Evolutionary conservation across 2,888 invertebrate genomes (phyloP).

Genomic region (Timema cristinae): DNA sequence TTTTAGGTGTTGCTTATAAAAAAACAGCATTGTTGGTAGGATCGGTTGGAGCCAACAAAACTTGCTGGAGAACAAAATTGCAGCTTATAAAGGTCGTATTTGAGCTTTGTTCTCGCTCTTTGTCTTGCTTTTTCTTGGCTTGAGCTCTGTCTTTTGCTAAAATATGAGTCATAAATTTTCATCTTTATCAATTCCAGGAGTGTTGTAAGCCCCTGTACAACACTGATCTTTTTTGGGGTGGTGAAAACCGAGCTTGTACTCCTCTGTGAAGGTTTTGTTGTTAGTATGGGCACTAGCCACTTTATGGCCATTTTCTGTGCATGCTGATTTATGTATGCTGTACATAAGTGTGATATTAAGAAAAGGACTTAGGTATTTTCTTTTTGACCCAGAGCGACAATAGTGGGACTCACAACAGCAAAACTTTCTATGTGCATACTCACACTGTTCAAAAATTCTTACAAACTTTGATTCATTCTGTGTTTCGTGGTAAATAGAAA

Average conservation of each 20-base stretch:
- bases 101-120: constrained; percentile 10
- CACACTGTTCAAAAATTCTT: not conserved
- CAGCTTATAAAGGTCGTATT: not conserved
- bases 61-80: constrained; percentile 11
- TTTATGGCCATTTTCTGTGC: constrained; percentile 6
- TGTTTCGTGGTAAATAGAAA: constrained; percentile 3
- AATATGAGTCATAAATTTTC: not conserved
- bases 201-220: not conserved
- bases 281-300: not conserved
- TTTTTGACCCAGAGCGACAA: not conserved
- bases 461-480: constrained; percentile 14
- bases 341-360: not conserved
- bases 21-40: constrained; percentile 10
- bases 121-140: constrained; percentile 1
- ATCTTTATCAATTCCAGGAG: constrained; percentile 6
- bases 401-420: not conserved
- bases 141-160: not conserved
- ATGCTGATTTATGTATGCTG: not conserved
- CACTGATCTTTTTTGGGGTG: constrained; percentile 11
- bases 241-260: constrained; percentile 8
- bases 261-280: constrained; percentile 5
- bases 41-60: not conserved
- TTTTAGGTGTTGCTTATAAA: not conserved
- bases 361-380: not conserved
- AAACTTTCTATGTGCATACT: not conserved